Base-by-base conservation (phyloP, 2,797 vertebrate species). In the Scarus forsteni region DNA sequence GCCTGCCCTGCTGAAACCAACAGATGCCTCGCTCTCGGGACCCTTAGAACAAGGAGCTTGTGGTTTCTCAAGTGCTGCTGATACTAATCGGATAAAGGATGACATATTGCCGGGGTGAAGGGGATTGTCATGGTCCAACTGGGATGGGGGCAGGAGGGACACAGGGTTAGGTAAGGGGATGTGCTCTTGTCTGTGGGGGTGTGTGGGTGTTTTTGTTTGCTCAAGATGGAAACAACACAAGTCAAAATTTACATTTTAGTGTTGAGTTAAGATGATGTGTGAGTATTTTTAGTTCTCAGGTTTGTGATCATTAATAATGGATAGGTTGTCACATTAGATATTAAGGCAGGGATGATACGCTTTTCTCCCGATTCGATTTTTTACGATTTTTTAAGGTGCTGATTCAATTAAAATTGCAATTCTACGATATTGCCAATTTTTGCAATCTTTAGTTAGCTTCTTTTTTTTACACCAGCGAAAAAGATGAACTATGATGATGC, bases 81-180 rank as follows among this genome's bases (percentile, higher is more conserved):
- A 96, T 95, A 94, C 95, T 97, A 97, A 97, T 96, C 93, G 80
- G 95, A 96, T 98, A 96, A 94, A 81, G 70, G 89, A 93, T 94
- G 96, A 95, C 94, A 96, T 97, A 94, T 77, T 94, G 93, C 91
- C 53, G 1, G 89, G 93, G 90, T 92, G 93, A 93, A 94, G 93
- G 92, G 92, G 93, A 94, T 94, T 95, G 92, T 94, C 92, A 91
- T 90, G 90, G 92, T 92, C 87, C 88, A 81, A 84, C 78, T 70
- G 76, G 86, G 82, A 61, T 74, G 68, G 82, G 79, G 73, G 73
- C 61, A 69, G 70, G 68, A 71, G 73, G 81, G 81, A 60, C 68
- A 18, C 66, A 58, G 57, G 55, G 72, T 73, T 51, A 68, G 8
- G 19, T 7, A 68, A 76, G 76, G 77, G 27, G 11, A 88, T 77